phyloP scores from a whole-genome alignment of 2,113 vertebrate species.

The Tychaedon coryphoeus region DNA sequence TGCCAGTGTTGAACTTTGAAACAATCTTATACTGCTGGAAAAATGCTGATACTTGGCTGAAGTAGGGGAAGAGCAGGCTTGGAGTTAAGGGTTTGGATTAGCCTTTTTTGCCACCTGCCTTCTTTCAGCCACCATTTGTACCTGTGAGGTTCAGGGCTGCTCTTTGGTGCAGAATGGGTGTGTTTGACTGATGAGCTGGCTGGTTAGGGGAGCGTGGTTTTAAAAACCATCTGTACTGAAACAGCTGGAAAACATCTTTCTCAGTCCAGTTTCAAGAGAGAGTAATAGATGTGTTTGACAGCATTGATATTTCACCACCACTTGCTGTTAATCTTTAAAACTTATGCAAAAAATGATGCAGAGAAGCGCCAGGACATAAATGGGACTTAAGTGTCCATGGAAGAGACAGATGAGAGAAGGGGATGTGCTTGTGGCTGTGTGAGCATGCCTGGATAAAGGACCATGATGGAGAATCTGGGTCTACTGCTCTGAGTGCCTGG shows the following conservation, averaged over 20 bases:
- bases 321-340: background rate
- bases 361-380: background rate
- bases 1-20: background rate
- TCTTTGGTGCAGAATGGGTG: background rate
- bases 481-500: background rate
- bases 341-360: background rate
- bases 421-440: background rate
- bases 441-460: background rate
- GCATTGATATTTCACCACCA: background rate
- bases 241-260: conserved; percentile 24
- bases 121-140: background rate
- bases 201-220: background rate
- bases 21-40: background rate
- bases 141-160: background rate
- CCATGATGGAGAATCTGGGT: background rate
- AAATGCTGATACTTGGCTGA: background rate
- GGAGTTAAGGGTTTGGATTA: background rate
- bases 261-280: background rate
- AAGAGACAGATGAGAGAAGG: background rate
- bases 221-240: background rate
- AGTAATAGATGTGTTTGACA: background rate
- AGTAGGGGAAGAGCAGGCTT: background rate
- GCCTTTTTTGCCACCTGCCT: background rate
- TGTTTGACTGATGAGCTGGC: background rate
- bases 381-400: background rate